Conservation (phyloP, 2,113 vertebrate species). For the Chaetorhynchus papuensis region DNA sequence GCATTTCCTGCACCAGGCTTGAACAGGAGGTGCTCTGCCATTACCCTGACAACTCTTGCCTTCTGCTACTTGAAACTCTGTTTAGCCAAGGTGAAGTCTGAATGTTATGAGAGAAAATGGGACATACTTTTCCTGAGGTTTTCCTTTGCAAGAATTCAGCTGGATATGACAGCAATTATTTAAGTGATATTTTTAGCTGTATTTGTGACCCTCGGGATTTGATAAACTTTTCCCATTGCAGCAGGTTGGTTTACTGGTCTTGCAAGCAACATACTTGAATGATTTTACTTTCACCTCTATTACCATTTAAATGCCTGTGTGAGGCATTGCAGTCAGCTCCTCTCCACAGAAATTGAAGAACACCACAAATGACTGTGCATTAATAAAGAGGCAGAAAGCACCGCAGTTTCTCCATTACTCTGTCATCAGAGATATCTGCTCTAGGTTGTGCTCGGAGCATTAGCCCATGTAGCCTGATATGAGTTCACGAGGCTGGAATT, state of each 20-base stretch:
- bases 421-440: conserved; percentile 79
- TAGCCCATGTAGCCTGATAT: conserved; percentile 82
- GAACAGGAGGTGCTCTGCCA: accelerated
- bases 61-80: neutral
- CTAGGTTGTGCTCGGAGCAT: conserved; percentile 70
- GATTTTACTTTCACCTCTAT: conserved; percentile 1
- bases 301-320: neutral
- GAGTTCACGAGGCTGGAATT: conserved; percentile 92
- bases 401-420: conserved; percentile 68
- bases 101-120: neutral
- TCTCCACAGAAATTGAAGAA: conserved; percentile 13
- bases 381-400: conserved; percentile 56
- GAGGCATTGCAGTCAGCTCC: neutral
- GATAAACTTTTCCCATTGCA: neutral
- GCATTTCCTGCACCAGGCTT: neutral
- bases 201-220: neutral
- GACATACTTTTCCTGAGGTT: neutral
- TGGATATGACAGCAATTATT: neutral
- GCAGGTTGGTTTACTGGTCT: neutral
- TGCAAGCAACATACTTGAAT: neutral
- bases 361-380: conserved; percentile 47
- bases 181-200: neutral
- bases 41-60: neutral
- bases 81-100: neutral
- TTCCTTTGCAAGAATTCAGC: neutral